Evolutionary conservation across 2,113 vertebrate genomes (phyloP), one percentile per base, ranked within the genome.

Genomic region (Pluvianellus socialis): DNA sequence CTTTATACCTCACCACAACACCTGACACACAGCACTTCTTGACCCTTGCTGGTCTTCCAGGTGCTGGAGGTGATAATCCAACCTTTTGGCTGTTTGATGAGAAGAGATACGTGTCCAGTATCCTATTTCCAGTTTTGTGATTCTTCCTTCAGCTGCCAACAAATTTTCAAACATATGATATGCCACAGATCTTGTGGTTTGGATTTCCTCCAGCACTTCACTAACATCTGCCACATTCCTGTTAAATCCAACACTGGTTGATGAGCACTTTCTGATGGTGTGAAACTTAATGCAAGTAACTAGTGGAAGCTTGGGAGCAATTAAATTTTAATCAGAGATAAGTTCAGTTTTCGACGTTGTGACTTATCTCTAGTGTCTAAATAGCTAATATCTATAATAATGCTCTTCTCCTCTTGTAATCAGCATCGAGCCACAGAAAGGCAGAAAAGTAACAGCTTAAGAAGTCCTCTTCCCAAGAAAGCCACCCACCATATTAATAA

Each of bases 181-280:
- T 40, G 83, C 75, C 8, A 28, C 90, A 88, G 90, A 93, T 94
- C 94, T 94, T 84, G 91, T 70, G 89, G 92, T 56, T 58, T 97
- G 96, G 97, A 79, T 70, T 79, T 85, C 58, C 73, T 97, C 95
- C 97, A 97, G 89, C 91, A 92, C 74, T 96, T 68, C 58, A 62
- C 92, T 94, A 97, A 95, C 97, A 97, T 97, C 97, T 95, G 97
- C 97, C 96, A 96, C 96, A 97, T 95, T 97, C 80, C 95, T 92
- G 88, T 84, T 97, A 92, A 92, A 95, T 81, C 62, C 96, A 95
- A 15, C 80, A 56, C 89, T 85, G 52, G 88, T 7, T 95, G 97
- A 97, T 94, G 84, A 96, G 89, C 84, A 61, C 86, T 96, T 95
- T 92, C 96, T 3, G n/a, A 85, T 58, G 62, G 96, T 87, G 92